Percentiles rank a stretch among this genome's conserved stretches.
These are phyloP conservation scores for Tachuris rubrigastra DNA, from an alignment of 2,113 vertebrate genomes.

Conservation along the genomic window DNA sequence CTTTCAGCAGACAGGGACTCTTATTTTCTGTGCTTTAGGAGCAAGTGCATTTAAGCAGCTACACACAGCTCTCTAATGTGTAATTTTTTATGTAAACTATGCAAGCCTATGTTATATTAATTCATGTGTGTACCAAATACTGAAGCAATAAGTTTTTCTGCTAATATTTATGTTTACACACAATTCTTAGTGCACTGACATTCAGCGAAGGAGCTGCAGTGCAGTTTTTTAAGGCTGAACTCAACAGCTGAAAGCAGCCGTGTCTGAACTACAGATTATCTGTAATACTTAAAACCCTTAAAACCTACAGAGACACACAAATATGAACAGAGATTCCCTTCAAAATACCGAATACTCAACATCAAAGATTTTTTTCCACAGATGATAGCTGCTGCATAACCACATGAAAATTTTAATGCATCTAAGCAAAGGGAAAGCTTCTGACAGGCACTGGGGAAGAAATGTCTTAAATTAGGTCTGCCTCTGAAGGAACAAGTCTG, in stretches of 20 bases:
- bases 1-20: neutral
- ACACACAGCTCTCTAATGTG: neutral
- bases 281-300: neutral
- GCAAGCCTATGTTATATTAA: neutral
- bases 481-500: neutral
- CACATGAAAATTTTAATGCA: neutral
- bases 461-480: neutral
- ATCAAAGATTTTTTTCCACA: neutral
- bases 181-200: neutral
- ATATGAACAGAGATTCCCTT: neutral
- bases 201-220: neutral
- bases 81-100: neutral
- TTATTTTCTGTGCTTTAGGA: neutral
- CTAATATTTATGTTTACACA: neutral
- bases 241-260: neutral
- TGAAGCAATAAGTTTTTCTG: neutral
- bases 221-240: neutral
- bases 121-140: neutral
- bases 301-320: constrained; percentile 19
- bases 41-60: neutral
- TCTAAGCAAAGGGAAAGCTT: neutral
- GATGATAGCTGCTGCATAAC: neutral
- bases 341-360: neutral
- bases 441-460: neutral
- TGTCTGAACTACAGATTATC: constrained; percentile 36